Conservation (phyloP, 92 coral and sea anemone genomes). For the Zoanthus sociatus region DNA sequence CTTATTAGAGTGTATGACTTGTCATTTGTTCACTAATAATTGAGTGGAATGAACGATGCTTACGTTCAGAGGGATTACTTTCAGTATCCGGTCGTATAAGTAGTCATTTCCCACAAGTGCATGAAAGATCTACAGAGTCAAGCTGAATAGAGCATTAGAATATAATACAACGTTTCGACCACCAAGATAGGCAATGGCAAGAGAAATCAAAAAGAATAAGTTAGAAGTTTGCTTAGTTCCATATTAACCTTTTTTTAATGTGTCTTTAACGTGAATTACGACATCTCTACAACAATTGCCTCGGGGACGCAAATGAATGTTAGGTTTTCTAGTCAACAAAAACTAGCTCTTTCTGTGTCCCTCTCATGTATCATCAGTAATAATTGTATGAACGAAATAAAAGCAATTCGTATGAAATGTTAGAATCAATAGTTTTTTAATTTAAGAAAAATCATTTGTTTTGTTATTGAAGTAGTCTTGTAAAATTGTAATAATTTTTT, state of each 20-base stretch:
- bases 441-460: slow-evolving; percentile 2
- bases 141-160: neutral
- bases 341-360: neutral
- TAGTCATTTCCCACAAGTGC: neutral
- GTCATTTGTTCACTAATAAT: slow-evolving; percentile 27
- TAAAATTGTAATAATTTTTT: neutral
- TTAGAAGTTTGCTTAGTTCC: neutral
- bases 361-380: neutral
- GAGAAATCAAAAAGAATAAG: neutral
- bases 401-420: neutral
- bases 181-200: neutral
- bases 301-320: neutral
- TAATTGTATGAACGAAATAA: neutral
- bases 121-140: neutral
- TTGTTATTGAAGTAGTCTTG: neutral
- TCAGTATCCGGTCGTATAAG: slow-evolving; percentile 6
- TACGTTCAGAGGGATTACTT: slow-evolving; percentile 30
- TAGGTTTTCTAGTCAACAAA: neutral
- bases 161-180: neutral
- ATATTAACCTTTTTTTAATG: neutral
- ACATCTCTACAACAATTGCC: neutral
- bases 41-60: slow-evolving; percentile 31
- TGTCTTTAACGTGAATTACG: neutral
- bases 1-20: slow-evolving; percentile 9
- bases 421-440: neutral